Percentiles rank a stretch among this genome's conserved stretches.
phyloP scores from a whole-genome alignment of 1,140 invertebrate genomes.

The Drosophila eugracilis region DNA sequence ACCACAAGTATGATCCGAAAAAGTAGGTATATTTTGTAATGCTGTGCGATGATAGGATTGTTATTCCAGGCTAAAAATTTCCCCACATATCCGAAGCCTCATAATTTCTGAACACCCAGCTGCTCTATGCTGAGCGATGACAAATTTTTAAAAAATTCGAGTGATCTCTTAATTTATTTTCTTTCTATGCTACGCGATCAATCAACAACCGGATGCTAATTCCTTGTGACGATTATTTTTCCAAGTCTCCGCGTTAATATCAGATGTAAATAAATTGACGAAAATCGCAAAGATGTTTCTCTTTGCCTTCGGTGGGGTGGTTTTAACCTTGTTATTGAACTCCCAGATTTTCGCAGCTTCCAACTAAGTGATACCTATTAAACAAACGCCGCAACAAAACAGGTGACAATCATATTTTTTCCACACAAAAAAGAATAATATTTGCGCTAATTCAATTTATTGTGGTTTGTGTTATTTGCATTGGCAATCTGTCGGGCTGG shows the following conservation, averaged over 20 bases:
- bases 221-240: conserved; percentile 67
- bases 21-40: too few relatives aligned
- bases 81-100: neutral
- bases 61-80: too few relatives aligned
- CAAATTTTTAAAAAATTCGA: conserved; percentile 1
- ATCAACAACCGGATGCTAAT: conserved; percentile 62
- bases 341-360: conserved; percentile 45
- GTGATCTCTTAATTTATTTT: conserved; percentile 51
- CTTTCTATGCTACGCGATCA: conserved; percentile 32
- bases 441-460: conserved; percentile 72
- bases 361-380: conserved; percentile 58
- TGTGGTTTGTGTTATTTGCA: conserved; percentile 60
- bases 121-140: conserved; percentile 24
- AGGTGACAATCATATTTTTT: conserved; percentile 61
- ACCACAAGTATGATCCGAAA: too few relatives aligned
- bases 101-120: neutral
- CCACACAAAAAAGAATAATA: conserved; percentile 43
- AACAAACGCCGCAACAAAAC: conserved; percentile 46
- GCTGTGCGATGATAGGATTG: too few relatives aligned
- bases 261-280: conserved; percentile 44
- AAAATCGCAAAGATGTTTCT: conserved; percentile 29
- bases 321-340: conserved; percentile 77
- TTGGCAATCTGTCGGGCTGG: conserved; percentile 36
- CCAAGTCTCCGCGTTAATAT: conserved; percentile 42
- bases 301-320: conserved; percentile 1